Base-by-base conservation (phyloP, 2,113 vertebrate species). In the Lophochroa leadbeateri region DNA sequence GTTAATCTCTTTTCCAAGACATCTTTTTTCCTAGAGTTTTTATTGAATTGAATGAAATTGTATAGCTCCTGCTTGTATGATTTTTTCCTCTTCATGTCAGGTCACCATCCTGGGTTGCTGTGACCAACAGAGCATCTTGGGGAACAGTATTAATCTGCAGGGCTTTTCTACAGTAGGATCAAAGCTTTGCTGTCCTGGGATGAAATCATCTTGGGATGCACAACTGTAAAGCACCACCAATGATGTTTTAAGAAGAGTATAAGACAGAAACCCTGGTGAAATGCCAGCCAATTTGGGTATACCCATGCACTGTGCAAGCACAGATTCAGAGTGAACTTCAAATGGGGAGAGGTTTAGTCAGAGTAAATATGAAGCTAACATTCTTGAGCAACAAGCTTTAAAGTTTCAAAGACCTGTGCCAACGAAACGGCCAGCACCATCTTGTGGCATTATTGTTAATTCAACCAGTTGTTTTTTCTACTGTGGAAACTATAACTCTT, bases 391-490 rank as follows among this genome's bases (percentile, higher is more conserved):
- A 29, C 25, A 78, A 70, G 52, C 7, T 17, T 5, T 37, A 88
- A 84, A 44, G 10, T 61, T 84, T 68, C 67, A 78, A 87, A 79
- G 88, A n/a, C 13, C 15, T 33, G 57, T 49, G 24, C 60, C 58
- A 47, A 16, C 53, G 28, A 94, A 80, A 92, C 35, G 60, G 85
- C 74, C 93, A 53, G 80, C 80, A 94, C 92, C 92, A 96, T 93
- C 94, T 97, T 96, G 92, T 97, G 96, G 78, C 52, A 87, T 57
- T 83, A 52, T 20, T 24, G 47, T 84, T 92, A 75, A 91, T 60
- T 83, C 72, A 95, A 47, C 39, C 27, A 68, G 23, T 20, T 72
- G 44, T 13, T 80, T 61, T 90, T 95, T 91, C 53, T 61, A 4
- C 63, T 65, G 64, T 68, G 58, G 77, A 46, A 55, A 78, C 55